Evolutionary conservation across 2,113 vertebrate genomes (phyloP).

Genomic region (Hydropotes inermis): DNA sequence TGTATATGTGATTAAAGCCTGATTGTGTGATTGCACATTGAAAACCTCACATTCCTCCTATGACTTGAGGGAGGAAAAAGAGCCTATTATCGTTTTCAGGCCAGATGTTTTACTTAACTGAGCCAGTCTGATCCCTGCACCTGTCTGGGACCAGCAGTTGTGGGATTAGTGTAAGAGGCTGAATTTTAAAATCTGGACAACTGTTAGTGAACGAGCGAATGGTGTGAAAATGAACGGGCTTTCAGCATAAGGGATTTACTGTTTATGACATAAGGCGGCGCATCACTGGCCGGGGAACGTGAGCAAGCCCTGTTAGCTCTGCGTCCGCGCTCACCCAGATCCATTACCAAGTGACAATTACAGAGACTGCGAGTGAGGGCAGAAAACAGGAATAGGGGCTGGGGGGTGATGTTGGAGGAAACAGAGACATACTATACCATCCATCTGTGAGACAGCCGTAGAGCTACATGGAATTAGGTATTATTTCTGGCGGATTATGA

Average conservation of each 20-base stretch:
- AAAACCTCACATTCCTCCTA: conserved; percentile 82
- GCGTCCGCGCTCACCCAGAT: conserved; percentile 74
- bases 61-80: conserved; percentile 81
- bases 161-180: conserved; percentile 84
- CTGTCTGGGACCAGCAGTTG: conserved; percentile 88
- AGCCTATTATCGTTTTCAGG: conserved; percentile 85
- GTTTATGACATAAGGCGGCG: conserved; percentile 84
- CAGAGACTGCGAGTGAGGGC: conserved; percentile 71
- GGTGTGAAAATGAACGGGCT: conserved; percentile 88
- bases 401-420: conserved; percentile 27
- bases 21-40: conserved; percentile 82
- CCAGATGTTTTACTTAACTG: conserved; percentile 90
- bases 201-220: conserved; percentile 84
- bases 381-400: conserved; percentile 68
- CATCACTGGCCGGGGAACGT: conserved; percentile 77
- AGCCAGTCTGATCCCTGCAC: conserved; percentile 89
- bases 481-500: conserved; percentile 87
- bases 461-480: conserved; percentile 83
- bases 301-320: conserved; percentile 73
- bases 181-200: conserved; percentile 88
- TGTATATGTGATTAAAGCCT: conserved; percentile 55
- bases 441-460: conserved; percentile 87
- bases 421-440: conserved; percentile 80
- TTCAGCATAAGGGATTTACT: conserved; percentile 86
- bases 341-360: conserved; percentile 82